These are phyloP conservation scores for Podargus strigoides DNA, from an alignment of 2,797 vertebrate genomes.

Conservation along the genomic window DNA sequence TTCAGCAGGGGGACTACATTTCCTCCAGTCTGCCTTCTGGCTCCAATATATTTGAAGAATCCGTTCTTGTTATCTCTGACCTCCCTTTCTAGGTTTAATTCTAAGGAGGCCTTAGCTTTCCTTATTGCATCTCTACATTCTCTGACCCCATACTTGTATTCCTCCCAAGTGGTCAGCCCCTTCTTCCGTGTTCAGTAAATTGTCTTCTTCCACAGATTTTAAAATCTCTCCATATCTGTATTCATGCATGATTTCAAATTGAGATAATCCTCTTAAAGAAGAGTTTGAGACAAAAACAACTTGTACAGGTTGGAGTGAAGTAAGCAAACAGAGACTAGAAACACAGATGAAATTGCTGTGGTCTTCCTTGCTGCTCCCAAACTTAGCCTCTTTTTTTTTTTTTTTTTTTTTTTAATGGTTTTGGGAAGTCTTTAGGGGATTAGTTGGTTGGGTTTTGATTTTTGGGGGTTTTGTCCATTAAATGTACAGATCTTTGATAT, in stretches of 20 bases:
- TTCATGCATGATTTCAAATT: not conserved
- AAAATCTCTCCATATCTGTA: not conserved
- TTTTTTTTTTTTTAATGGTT: not conserved
- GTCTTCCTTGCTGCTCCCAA: not conserved
- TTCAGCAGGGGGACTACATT: too few species aligned
- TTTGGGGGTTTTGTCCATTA: too few species aligned
- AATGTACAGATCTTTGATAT: not conserved
- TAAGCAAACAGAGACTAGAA: not conserved
- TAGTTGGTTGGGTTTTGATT: not conserved
- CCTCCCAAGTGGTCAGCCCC: too few species aligned
- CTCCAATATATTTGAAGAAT: too few species aligned
- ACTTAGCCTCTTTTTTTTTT: not conserved
- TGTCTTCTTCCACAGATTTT: too few species aligned
- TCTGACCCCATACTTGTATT: too few species aligned
- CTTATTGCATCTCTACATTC: too few species aligned
- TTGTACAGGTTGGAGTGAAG: not conserved
- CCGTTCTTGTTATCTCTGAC: too few species aligned
- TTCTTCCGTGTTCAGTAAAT: too few species aligned
- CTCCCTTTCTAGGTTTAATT: too few species aligned
- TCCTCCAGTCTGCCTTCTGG: too few species aligned
- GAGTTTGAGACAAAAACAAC: not conserved
- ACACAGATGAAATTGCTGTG: not conserved
- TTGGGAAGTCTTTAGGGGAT: rapidly evolving
- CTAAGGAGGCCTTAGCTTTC: too few species aligned
- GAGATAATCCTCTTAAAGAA: not conserved